phyloP scores from a whole-genome alignment of 2,113 vertebrate species.

The Gadus macrocephalus region DNA sequence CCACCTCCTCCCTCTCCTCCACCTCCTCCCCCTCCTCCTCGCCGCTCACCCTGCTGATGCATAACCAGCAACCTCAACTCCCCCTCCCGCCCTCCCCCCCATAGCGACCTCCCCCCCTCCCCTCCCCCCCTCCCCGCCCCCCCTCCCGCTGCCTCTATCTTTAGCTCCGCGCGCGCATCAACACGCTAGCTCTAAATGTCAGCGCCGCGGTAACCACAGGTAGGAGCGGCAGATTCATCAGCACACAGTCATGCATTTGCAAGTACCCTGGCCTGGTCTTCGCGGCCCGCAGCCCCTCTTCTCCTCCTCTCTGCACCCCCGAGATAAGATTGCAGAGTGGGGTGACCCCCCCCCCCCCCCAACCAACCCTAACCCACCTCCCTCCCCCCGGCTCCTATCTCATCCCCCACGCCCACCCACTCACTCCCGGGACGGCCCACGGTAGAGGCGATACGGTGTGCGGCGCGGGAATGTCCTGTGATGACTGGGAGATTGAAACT shows the following conservation, averaged over 20 bases:
- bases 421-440: slow-evolving; percentile 35
- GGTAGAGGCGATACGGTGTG: slow-evolving; percentile 19
- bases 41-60: neutral
- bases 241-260: slow-evolving; percentile 55
- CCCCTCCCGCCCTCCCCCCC: slow-evolving; percentile 1
- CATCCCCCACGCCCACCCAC: no score
- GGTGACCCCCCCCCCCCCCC: no score
- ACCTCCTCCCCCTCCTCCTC: neutral
- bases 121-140: slow-evolving; percentile 5
- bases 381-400: no score
- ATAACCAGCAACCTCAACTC: neutral
- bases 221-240: slow-evolving; percentile 39
- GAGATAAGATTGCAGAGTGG: slow-evolving; percentile 53
- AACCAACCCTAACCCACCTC: no score
- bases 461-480: slow-evolving; percentile 43
- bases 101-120: slow-evolving; percentile 13
- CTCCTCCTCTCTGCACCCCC: slow-evolving; percentile 35
- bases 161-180: neutral
- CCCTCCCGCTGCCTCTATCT: slow-evolving; percentile 2
- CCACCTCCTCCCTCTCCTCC: slow-evolving; percentile 14
- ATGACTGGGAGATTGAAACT: slow-evolving; percentile 60
- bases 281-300: neutral
- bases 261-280: slow-evolving; percentile 33
- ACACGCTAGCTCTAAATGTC: slow-evolving; percentile 11
- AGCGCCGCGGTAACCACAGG: slow-evolving; percentile 24